A percentile compares a stretch with the other conserved stretches of the same genome.
phyloP scores from a whole-genome alignment of 2,888 invertebrate species.

The Mechanitis mazaeus region DNA sequence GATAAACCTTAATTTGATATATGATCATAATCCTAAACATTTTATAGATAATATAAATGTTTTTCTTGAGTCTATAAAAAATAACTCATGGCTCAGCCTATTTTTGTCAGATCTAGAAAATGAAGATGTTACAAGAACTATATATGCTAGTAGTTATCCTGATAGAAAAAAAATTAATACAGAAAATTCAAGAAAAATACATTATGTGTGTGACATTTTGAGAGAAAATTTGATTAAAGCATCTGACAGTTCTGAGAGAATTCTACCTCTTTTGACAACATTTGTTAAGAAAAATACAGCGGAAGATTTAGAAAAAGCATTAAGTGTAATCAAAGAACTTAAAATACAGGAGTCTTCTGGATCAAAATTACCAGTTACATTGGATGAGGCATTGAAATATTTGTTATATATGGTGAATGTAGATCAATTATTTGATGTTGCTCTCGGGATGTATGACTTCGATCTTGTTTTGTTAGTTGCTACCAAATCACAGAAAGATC shows the following conservation, averaged over 20 bases:
- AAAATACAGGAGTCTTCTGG: slow-evolving; percentile 62
- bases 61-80: slow-evolving; percentile 82
- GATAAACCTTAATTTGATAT: slow-evolving; percentile 91
- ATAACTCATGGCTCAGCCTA: slow-evolving; percentile 83
- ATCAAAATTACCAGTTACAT: slow-evolving; percentile 56
- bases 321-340: slow-evolving; percentile 78
- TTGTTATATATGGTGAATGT: slow-evolving; percentile 85
- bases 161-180: slow-evolving; percentile 35
- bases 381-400: slow-evolving; percentile 82
- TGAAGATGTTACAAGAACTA: slow-evolving; percentile 84
- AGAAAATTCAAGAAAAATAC: slow-evolving; percentile 63
- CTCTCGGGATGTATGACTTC: slow-evolving; percentile 92
- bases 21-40: slow-evolving; percentile 86
- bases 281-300: slow-evolving; percentile 81
- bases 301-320: slow-evolving; percentile 80
- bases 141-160: slow-evolving; percentile 80
- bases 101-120: slow-evolving; percentile 87
- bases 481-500: slow-evolving; percentile 92
- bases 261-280: slow-evolving; percentile 84
- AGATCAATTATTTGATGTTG: slow-evolving; percentile 86
- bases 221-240: slow-evolving; percentile 69
- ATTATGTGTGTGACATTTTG: slow-evolving; percentile 73
- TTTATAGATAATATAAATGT: slow-evolving; percentile 81
- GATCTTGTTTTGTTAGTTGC: slow-evolving; percentile 90
- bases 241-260: slow-evolving; percentile 69